phyloP scores from a whole-genome alignment of 2,888 invertebrate genomes.

The Autographa pulchrina region DNA sequence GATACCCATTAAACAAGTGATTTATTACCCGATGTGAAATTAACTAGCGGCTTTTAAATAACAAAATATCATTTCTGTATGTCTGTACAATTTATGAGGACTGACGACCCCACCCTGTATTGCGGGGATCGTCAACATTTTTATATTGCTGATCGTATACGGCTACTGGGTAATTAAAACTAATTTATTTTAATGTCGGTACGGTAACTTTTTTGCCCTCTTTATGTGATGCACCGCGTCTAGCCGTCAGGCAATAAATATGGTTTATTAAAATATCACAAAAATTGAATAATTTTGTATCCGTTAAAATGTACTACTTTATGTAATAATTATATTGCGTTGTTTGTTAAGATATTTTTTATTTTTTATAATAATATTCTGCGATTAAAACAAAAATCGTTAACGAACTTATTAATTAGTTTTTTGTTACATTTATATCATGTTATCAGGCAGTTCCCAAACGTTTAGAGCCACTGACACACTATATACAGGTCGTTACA shows the following conservation, averaged over 20 bases:
- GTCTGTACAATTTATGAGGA: slow-evolving; percentile 68
- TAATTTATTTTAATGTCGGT: neutral
- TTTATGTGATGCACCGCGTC: too few species aligned
- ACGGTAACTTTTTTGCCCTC: too few species aligned
- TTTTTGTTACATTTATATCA: too few species aligned
- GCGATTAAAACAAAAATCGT: too few species aligned
- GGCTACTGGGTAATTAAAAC: neutral
- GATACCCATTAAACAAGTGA: slow-evolving; percentile 66
- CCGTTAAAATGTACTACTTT: too few species aligned
- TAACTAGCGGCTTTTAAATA: slow-evolving; percentile 77
- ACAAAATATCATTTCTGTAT: slow-evolving; percentile 77
- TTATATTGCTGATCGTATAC: slow-evolving; percentile 6
- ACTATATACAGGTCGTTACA: slow-evolving; percentile 35
- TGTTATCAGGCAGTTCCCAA: neutral
- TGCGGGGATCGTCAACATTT: slow-evolving; percentile 45
- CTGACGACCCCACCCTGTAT: slow-evolving; percentile 58
- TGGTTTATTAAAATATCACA: too few species aligned
- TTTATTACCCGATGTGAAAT: slow-evolving; percentile 73
- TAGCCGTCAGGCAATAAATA: too few species aligned
- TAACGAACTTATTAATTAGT: too few species aligned
- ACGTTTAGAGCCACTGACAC: slow-evolving; percentile 33
- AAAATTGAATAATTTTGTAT: too few species aligned
- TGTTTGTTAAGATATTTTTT: too few species aligned
- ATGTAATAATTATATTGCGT: too few species aligned
- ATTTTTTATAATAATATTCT: too few species aligned